Conservation (phyloP, 2,797 vertebrate species). For the Taenioides sp. region DNA sequence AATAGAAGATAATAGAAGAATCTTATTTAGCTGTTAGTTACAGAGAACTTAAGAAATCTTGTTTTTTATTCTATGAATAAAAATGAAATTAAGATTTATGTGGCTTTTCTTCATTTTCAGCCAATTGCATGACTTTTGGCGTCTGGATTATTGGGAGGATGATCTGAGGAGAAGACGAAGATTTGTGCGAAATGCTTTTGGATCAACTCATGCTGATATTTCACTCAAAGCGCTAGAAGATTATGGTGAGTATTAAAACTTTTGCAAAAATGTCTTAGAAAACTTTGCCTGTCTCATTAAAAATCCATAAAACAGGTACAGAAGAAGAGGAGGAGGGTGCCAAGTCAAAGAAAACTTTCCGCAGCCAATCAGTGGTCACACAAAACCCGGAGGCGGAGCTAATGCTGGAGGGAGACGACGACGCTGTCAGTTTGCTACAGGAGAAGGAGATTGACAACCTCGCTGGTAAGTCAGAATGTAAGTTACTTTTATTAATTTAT, state of each 20-base stretch:
- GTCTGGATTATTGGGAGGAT: conserved; percentile 99
- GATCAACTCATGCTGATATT: conserved; percentile 91
- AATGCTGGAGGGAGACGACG: conserved; percentile 98
- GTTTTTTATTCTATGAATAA: no score
- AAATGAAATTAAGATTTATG: not conserved
- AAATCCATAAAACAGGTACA: conserved; percentile 73
- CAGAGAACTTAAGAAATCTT: no score
- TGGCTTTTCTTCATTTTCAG: conserved; percentile 64
- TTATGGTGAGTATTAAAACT: conserved; percentile 83
- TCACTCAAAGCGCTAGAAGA: conserved; percentile 89
- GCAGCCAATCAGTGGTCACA: conserved; percentile 91
- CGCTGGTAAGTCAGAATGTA: conserved; percentile 80
- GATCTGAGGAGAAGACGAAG: conserved; percentile 93
- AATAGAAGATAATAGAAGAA: no score
- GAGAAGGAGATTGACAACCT: conserved; percentile 99
- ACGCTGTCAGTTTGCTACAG: conserved; percentile 93
- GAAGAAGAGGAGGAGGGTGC: conserved; percentile 87
- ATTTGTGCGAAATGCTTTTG: conserved; percentile 96
- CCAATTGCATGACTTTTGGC: conserved; percentile 97
- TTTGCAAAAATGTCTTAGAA: not conserved
- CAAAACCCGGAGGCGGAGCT: conserved; percentile 96
- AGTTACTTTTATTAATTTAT: not conserved
- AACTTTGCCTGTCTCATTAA: not conserved
- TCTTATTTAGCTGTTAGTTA: no score
- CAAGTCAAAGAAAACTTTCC: conserved; percentile 92